A percentile compares a stretch with the other conserved stretches of the same genome.
phyloP scores from a whole-genome alignment of 2,797 vertebrate species.

The Hydrophis major region DNA sequence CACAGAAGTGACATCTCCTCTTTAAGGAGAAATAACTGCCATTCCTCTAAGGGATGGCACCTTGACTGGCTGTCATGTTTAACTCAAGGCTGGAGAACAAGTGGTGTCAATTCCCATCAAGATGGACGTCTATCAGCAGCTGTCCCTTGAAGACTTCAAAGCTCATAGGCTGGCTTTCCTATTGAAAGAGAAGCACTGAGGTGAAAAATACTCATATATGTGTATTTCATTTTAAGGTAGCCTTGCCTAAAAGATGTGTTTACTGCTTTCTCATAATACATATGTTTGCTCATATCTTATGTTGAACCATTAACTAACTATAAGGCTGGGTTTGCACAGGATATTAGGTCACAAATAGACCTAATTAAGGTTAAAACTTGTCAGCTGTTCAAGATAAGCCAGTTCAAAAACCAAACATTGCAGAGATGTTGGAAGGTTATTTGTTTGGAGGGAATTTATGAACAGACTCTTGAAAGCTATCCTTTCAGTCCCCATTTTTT shows the following conservation, averaged over 20 bases:
- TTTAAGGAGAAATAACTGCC: constrained; percentile 9
- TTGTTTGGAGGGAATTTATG: neutral
- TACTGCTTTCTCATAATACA: neutral
- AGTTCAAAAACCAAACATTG: neutral
- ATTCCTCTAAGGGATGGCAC: constrained; percentile 15
- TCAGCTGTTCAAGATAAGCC: neutral
- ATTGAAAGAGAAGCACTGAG: neutral
- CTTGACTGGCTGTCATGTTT: constrained; percentile 19
- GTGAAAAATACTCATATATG: neutral
- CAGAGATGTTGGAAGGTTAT: neutral
- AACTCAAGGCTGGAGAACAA: neutral
- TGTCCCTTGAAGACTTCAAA: neutral
- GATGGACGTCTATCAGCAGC: constrained; percentile 13
- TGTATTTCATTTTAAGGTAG: neutral
- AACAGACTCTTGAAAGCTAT: neutral
- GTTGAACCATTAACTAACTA: neutral
- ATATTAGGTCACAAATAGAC: neutral
- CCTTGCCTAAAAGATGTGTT: neutral
- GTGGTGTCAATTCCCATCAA: constrained; percentile 21
- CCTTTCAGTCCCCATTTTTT: neutral
- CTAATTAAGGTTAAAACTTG: neutral
- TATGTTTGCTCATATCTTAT: neutral
- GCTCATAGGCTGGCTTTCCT: constrained; percentile 6
- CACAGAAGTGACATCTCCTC: constrained; percentile 3
- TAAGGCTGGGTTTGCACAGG: neutral